Conservation (phyloP, 2,888 invertebrate species). For the Tetanocera ferruginea region DNA sequence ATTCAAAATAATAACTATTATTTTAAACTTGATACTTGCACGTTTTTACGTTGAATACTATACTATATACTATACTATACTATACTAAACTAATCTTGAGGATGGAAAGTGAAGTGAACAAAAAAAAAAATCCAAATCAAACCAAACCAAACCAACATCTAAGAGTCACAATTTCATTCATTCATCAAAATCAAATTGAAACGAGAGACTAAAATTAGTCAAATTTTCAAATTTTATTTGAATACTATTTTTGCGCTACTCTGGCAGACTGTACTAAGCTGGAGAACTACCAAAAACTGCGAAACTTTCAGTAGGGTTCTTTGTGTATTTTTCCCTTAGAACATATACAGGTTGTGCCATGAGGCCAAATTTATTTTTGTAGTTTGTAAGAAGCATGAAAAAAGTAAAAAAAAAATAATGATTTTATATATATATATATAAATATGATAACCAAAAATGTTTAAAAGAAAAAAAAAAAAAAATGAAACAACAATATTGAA, state of each 20-base stretch:
- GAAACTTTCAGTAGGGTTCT: not conserved
- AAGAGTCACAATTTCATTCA: not conserved
- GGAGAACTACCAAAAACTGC: not conserved
- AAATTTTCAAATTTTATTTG: not conserved
- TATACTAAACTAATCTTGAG: not conserved
- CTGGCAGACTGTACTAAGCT: not conserved
- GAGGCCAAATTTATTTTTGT: not conserved
- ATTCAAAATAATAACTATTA: not conserved
- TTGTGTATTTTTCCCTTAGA: not conserved
- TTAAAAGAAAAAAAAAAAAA: constrained; percentile 14
- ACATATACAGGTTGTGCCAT: not conserved
- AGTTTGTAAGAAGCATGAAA: not conserved
- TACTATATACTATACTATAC: not conserved
- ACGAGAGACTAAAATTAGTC: not conserved
- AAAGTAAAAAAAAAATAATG: not conserved
- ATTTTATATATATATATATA: constrained; percentile 3
- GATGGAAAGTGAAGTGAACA: not conserved
- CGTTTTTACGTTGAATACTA: not conserved
- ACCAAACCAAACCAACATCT: not conserved
- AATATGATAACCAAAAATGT: not conserved
- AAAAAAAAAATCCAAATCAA: not conserved
- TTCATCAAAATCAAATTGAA: not conserved
- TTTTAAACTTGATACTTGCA: not conserved
- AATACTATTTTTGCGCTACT: constrained; percentile 1
- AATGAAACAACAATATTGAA: constrained; percentile 1